Evolutionary conservation across 1,140 invertebrate species (phyloP), one percentile per base, ranked within the genome.

Genomic region (Nasonia vitripennis): DNA sequence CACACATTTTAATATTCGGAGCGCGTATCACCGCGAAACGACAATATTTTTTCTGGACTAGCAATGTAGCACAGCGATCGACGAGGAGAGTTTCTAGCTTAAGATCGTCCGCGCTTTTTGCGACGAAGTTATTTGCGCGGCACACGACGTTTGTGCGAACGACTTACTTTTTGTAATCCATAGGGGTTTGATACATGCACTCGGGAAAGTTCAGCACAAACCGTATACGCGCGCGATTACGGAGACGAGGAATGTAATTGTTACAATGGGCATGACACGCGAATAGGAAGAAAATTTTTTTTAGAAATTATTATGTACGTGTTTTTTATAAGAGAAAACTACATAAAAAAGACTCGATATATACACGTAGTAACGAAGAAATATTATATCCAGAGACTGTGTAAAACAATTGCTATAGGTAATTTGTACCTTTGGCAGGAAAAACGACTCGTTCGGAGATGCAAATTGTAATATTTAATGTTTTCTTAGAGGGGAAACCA

Each of bases 1-100:
- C 17, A 84, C 23, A 80, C 41, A 80, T 80, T 85, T 85, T 80
- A 75, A 75, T 85, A 85, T 75, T 85, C 41, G 23, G 78, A 84
- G 31, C 20, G 67, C 55, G 68, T 73, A 37, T 84, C 48, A 67
- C 6, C 27, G 55, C 41, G 20, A 62, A 23, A 71, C 10, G 45
- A 84, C 45, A 85, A 80, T 80, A 85, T 75, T 80, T 67, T 67
- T 45, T 31, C 37, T 27, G 68, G 55, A 62, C 14, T 20, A 62
- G 55, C 20, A n/a, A 17, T 62, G 20, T 55, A 17, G 51, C 51
- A 20, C 51, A 55, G 51, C 51, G 51, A 55, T 14, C 51, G 51
- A 71, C 12, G 48, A 78, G 45, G 20, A 83, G 55, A 31, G 27
- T 68, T 70, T 78, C 71, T 78, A 62, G 67, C 31, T 78, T 70